Base-by-base conservation (phyloP, 2,888 invertebrate genomes). In the Synanthedon vespiformis region DNA sequence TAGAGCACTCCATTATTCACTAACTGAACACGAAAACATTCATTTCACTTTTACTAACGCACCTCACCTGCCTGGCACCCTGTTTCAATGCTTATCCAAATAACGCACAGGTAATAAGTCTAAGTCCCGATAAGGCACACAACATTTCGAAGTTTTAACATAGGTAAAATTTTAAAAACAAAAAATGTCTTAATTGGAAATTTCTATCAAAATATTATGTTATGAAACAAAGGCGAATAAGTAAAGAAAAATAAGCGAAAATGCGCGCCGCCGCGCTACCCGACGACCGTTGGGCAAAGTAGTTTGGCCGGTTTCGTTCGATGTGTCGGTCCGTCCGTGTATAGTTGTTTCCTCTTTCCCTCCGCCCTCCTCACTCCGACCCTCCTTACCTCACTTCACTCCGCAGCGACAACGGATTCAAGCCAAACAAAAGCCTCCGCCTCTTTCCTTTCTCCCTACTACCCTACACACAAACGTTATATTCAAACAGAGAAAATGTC, bases 211-310 rank as follows among this genome's bases (percentile, higher is more conserved):
- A 73, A 75, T 64, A 75, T 72, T 71, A 67, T 70, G 71, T 74
- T 71, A 64, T 69, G 75, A 75, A 78, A 83, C 83, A 84, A 86
- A 85, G 86, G 85, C 78, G 80, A 80, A 72, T 53, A n/a, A n/a
- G 63, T 63, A 65, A 72, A 70, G 69, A 68, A 79, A 78, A 80
- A 74, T 68, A 77, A 79, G 74, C 73, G 72, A 78, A 81, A 77
- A 76, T 73, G 67, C 80, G 80, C 83, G 75, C 73, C 16, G 18
- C 10, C 50, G 51, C 10, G 14, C 65, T 34, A 60, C 71, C 62
- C 76, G 73, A 71, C 85, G 81, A 82, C 87, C 86, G 87, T 86
- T 86, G 84, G 68, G 76, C 75, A 77, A 77, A 84, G 85, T 77
- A 68, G 86, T 85, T 83, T 77, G 80, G 79, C 85, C 82, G 82